Percentiles rank a stretch among this genome's conserved stretches.
These are phyloP conservation scores for Ruditapes philippinarum DNA, from an alignment of 1,140 invertebrate species.

Conservation along the genomic window DNA sequence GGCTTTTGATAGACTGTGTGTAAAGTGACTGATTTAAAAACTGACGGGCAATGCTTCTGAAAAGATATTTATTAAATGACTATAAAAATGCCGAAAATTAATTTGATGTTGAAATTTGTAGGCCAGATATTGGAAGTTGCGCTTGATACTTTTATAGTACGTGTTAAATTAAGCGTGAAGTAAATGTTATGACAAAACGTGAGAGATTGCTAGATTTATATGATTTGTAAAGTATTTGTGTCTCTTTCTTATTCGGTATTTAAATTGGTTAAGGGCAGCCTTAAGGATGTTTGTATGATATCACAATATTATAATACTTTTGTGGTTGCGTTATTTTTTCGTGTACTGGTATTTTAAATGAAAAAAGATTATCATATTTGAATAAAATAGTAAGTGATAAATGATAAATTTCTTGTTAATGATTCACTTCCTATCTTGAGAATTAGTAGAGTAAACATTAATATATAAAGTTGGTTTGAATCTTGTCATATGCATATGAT, in stretches of 20 bases:
- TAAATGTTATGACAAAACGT: neutral
- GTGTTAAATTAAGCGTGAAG: neutral
- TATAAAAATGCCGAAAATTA: neutral
- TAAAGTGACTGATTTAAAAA: neutral
- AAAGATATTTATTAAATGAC: slow-evolving; percentile 5
- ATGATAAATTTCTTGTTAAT: neutral
- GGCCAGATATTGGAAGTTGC: neutral
- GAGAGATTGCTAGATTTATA: neutral
- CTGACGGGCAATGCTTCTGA: neutral
- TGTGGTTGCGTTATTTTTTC: too few species aligned
- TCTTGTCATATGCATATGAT: too few species aligned
- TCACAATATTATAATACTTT: too few species aligned
- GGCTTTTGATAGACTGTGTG: neutral
- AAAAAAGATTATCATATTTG: neutral
- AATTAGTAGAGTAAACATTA: too few species aligned
- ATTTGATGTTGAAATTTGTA: neutral
- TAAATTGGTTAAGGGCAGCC: too few species aligned
- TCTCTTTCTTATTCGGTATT: too few species aligned
- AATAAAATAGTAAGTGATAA: neutral
- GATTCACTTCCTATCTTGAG: slow-evolving; percentile 9
- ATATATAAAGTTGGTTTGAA: too few species aligned
- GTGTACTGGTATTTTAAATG: neutral
- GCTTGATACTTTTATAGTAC: slow-evolving; percentile 2
- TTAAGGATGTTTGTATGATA: too few species aligned
- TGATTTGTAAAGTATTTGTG: neutral